These are phyloP conservation scores for Stegodyphus mimosarum DNA, from an alignment of 1,140 invertebrate species.

Conservation along the genomic window DNA sequence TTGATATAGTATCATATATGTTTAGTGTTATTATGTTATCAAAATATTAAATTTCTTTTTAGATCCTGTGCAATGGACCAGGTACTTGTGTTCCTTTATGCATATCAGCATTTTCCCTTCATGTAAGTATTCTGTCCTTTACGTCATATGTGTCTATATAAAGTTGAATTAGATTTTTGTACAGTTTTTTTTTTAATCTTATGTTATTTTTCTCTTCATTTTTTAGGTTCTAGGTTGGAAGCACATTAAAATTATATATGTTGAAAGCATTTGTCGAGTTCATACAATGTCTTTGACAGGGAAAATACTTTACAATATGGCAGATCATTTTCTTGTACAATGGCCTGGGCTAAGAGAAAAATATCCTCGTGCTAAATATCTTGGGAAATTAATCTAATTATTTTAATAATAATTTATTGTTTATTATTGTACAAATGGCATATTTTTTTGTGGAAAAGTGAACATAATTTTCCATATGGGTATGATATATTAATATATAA, in stretches of 20 bases:
- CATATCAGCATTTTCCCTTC: constrained; percentile 73
- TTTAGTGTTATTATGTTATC: too few relatives aligned
- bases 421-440: neutral
- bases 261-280: constrained; percentile 95
- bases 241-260: constrained; percentile 83
- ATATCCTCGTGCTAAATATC: constrained; percentile 75
- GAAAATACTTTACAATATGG: constrained; percentile 84
- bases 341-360: constrained; percentile 79
- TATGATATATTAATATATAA: constrained; percentile 8
- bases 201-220: neutral
- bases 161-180: neutral
- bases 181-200: neutral
- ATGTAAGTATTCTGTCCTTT: constrained; percentile 64
- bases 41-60: constrained; percentile 31
- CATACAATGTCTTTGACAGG: constrained; percentile 88
- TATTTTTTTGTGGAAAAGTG: neutral
- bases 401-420: neutral
- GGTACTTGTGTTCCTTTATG: constrained; percentile 94
- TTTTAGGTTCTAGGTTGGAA: constrained; percentile 74
- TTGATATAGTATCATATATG: too few relatives aligned
- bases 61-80: constrained; percentile 91
- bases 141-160: constrained; percentile 70
- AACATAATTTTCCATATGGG: neutral
- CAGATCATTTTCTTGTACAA: constrained; percentile 89
- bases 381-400: constrained; percentile 74